Percentiles rank a stretch among this genome's conserved stretches.
Conservation (phyloP, 2,113 vertebrate genomes). For the Pseudolaguvia tuberculata region DNA sequence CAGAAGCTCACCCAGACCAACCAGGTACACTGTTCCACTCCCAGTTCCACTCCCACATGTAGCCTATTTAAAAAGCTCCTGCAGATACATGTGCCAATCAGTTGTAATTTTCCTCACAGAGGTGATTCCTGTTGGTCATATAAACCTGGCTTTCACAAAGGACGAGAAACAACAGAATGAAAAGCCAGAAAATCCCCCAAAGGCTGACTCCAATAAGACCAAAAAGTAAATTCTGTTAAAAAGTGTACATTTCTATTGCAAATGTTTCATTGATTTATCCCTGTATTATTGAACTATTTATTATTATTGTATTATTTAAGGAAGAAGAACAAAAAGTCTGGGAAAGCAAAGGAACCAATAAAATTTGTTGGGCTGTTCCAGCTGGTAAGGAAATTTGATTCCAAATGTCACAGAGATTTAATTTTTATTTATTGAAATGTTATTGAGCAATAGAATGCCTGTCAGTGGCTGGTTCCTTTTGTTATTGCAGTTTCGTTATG, state of each 20-base stretch:
- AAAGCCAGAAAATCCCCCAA: constrained; percentile 17
- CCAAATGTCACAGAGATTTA: not conserved
- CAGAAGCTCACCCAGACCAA: constrained; percentile 8
- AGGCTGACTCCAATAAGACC: constrained; percentile 12
- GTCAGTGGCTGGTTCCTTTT: not conserved
- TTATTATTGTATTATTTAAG: constrained; percentile 3
- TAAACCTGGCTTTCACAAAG: constrained; percentile 43
- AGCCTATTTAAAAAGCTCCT: not conserved
- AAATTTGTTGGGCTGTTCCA: constrained; percentile 51
- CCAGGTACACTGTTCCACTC: constrained; percentile 20
- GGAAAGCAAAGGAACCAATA: constrained; percentile 21
- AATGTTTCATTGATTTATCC: not conserved
- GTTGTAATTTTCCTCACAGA: constrained; percentile 12
- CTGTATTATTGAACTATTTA: not conserved
- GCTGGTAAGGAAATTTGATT: constrained; percentile 41
- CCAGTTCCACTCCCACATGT: not conserved
- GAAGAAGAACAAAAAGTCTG: constrained; percentile 34
- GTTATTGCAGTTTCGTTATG: constrained; percentile 50
- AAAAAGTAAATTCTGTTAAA: constrained; percentile 16
- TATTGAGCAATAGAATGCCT: not conserved
- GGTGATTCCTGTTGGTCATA: constrained; percentile 30
- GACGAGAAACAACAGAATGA: constrained; percentile 41
- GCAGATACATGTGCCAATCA: not conserved
- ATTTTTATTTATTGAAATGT: not conserved
- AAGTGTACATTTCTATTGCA: not conserved